Evolutionary conservation across 2,888 invertebrate genomes (phyloP).

Genomic region (Drosophila rellima): DNA sequence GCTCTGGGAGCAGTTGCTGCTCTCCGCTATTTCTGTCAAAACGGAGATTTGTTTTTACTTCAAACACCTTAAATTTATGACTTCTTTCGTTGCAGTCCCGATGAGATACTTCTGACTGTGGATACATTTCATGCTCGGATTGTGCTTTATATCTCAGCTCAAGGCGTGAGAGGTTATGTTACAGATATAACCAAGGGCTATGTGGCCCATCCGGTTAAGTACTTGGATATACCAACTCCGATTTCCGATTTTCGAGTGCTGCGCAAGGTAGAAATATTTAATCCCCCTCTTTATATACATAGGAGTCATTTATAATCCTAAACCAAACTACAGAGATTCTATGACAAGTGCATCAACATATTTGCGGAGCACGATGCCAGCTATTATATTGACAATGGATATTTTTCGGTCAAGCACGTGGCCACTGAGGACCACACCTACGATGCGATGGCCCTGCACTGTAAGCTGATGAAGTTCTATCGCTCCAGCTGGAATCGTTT

Average conservation of each 20-base stretch:
- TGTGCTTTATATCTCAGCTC: conserved; percentile 65
- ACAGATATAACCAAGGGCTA: conserved; percentile 68
- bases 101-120: conserved; percentile 73
- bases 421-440: conserved; percentile 81
- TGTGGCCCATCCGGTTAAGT: conserved; percentile 68
- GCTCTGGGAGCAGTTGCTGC: too few relatives aligned
- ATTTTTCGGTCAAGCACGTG: conserved; percentile 80
- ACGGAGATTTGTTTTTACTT: too few relatives aligned
- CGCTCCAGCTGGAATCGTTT: conserved; percentile 83
- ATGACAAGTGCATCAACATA: conserved; percentile 78
- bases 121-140: conserved; percentile 76
- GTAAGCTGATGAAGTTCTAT: conserved; percentile 75
- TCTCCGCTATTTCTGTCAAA: too few relatives aligned
- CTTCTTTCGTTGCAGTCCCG: too few relatives aligned
- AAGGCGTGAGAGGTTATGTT: conserved; percentile 74
- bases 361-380: conserved; percentile 82
- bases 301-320: not conserved
- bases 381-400: conserved; percentile 81
- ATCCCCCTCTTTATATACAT: not conserved
- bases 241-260: conserved; percentile 69
- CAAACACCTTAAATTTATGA: too few relatives aligned
- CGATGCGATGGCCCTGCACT: conserved; percentile 75
- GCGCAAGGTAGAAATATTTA: conserved; percentile 65
- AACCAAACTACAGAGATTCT: conserved; percentile 58
- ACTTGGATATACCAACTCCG: conserved; percentile 73